Evolutionary conservation across 1,140 invertebrate genomes (phyloP).

Genomic region (Epicauta chinensis): DNA sequence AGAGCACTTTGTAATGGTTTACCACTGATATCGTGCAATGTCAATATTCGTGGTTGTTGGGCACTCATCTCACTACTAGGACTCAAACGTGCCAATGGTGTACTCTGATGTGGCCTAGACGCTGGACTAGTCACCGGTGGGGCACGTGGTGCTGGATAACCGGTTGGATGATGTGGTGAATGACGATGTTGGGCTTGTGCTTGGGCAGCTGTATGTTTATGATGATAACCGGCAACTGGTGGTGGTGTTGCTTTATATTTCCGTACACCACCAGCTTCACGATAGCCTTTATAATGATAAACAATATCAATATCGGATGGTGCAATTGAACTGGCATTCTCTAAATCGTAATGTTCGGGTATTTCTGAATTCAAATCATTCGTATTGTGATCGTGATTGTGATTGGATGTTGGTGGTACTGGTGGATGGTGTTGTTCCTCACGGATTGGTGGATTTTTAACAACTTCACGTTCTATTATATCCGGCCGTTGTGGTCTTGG

Average conservation of each 20-base stretch:
- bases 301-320: constrained; percentile 96
- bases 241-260: constrained; percentile 81
- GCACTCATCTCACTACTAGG: constrained; percentile 87
- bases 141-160: constrained; percentile 58
- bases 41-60: constrained; percentile 85
- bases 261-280: constrained; percentile 69
- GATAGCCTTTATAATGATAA: constrained; percentile 91
- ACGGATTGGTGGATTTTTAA: constrained; percentile 67
- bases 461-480: constrained; percentile 86
- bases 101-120: constrained; percentile 73
- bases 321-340: constrained; percentile 95
- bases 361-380: constrained; percentile 71
- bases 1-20: constrained; percentile 84
- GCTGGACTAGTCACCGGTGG: constrained; percentile 57
- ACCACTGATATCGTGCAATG: constrained; percentile 87
- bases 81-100: constrained; percentile 80
- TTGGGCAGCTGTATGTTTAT: constrained; percentile 62
- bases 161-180: constrained; percentile 59
- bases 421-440: constrained; percentile 67
- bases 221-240: constrained; percentile 65
- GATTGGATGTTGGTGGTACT: constrained; percentile 58
- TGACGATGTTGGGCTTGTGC: constrained; percentile 62
- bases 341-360: constrained; percentile 93
- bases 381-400: constrained; percentile 59
- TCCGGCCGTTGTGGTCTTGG: constrained; percentile 76